Conservation (phyloP, 2,888 invertebrate genomes). For the Teleogryllus oceanicus region DNA sequence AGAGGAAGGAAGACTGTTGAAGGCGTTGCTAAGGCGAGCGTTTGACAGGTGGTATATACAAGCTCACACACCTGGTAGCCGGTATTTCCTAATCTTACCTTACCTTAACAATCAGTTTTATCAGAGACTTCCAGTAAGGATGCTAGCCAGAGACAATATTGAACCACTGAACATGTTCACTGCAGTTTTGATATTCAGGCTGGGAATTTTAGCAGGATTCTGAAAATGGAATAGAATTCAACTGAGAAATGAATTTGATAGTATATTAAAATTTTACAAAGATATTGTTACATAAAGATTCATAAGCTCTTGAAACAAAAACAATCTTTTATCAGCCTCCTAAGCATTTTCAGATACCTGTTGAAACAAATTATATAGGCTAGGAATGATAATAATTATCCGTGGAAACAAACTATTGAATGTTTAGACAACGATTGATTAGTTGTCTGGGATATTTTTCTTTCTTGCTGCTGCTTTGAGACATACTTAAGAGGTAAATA, state of each 20-base stretch:
- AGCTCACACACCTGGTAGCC: constrained; percentile 28
- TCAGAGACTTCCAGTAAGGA: constrained; percentile 7
- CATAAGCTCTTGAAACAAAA: no score
- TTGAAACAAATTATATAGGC: no score
- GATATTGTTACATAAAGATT: no score
- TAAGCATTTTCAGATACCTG: not conserved
- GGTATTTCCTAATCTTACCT: constrained; percentile 31
- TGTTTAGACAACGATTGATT: constrained; percentile 9
- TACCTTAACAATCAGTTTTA: constrained; percentile 25
- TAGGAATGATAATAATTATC: no score
- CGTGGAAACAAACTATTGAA: not conserved
- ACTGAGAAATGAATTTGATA: not conserved
- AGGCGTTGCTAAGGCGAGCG: constrained; percentile 30
- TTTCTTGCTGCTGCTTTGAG: not conserved
- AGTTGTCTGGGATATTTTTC: not conserved
- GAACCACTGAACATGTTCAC: constrained; percentile 22
- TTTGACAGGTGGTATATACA: constrained; percentile 35
- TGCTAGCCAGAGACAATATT: constrained; percentile 20
- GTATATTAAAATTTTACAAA: no score
- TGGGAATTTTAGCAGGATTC: not conserved
- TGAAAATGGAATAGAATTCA: not conserved
- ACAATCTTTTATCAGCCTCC: no score
- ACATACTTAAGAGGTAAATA: not conserved
- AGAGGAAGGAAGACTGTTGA: constrained; percentile 33
- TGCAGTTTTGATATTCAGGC: not conserved